A percentile compares a stretch with the other conserved stretches of the same genome.
These are phyloP conservation scores for Pituophis catenifer DNA, from an alignment of 2,113 vertebrate genomes.

Conservation along the genomic window DNA sequence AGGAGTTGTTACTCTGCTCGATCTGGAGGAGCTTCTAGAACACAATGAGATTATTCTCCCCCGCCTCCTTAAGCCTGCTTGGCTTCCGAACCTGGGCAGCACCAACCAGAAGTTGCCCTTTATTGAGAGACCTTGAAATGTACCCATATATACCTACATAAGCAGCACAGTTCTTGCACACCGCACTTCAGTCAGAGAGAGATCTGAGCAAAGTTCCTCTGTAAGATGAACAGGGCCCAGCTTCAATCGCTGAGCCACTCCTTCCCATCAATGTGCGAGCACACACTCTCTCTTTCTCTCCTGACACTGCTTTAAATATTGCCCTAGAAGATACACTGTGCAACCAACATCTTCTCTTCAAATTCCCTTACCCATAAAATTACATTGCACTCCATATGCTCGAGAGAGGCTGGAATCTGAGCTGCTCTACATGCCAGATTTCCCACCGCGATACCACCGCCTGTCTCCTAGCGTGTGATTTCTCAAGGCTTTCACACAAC, in stretches of 20 bases:
- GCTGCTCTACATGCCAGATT: not conserved
- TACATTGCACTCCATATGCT: not conserved
- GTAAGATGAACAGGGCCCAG: not conserved
- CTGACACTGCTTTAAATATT: not conserved
- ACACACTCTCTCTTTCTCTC: not conserved
- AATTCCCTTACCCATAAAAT: not conserved
- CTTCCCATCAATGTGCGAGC: not conserved
- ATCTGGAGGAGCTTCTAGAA: not conserved
- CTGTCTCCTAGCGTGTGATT: not conserved
- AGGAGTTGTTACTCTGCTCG: not conserved
- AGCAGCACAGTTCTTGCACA: not conserved
- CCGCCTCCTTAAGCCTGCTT: not conserved
- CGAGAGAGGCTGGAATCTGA: accelerated
- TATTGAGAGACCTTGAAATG: not conserved
- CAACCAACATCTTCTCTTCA: accelerated
- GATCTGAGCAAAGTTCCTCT: not conserved
- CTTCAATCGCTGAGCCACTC: not conserved
- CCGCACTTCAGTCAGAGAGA: not conserved
- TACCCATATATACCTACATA: not conserved
- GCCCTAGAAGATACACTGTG: accelerated
- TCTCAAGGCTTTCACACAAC: constrained; percentile 9
- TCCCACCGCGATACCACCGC: not conserved
- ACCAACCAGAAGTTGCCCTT: not conserved
- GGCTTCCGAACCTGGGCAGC: not conserved
- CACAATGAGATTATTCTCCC: not conserved